Base-by-base conservation (phyloP, 30 jellyfish, hydroid and myxozoan species). In the Cassiopea andromeda region DNA sequence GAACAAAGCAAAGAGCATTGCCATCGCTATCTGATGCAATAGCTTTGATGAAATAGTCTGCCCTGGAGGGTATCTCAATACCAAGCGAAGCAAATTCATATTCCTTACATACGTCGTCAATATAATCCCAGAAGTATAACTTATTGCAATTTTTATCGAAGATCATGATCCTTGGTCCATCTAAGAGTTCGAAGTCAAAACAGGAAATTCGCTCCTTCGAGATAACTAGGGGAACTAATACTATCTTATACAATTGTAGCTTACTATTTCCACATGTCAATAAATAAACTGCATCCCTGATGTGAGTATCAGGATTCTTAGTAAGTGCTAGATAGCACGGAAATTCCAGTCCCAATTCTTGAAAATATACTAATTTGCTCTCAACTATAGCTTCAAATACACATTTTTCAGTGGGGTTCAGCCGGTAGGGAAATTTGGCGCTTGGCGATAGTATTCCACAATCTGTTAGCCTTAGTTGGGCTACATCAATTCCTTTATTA, bases 111-210 rank as follows among this genome's bases (percentile, higher is more conserved):
- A 48, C 18, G 2, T 47, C 48, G 47, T 81, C 90, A 81, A 5
- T 5, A 43, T 69, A 46, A 68, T 48, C 12, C 66, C 81, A 60
- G 0, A 81, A 14, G 46, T 81, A 81, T 8, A 81, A 4, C 16
- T 2, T 4, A 1, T 54, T 6, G 5, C 5, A 12, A 43, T n/a
- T 70, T 70, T 70, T 70, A 6, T 70, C 79, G 9, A 38, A n/a
- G 9, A 81, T 27, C 47, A 81, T 8, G 69, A 81, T 73, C 1
- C 73, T 61, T 16, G 90, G 90, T 3, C 90, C 90, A 3, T 67
- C 81, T 2, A 43, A 66, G 2, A 67, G 16, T 10, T 81, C 72
- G 44, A 81, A 38, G n/a, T 44, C 89, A 27, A 19, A 67, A 19
- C 64, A 14, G 17, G 49, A 14, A 8, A 19, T 27, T 1, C 19